These are phyloP conservation scores for Hetaerina titia DNA, from an alignment of 2,888 invertebrate genomes.

Conservation along the genomic window DNA sequence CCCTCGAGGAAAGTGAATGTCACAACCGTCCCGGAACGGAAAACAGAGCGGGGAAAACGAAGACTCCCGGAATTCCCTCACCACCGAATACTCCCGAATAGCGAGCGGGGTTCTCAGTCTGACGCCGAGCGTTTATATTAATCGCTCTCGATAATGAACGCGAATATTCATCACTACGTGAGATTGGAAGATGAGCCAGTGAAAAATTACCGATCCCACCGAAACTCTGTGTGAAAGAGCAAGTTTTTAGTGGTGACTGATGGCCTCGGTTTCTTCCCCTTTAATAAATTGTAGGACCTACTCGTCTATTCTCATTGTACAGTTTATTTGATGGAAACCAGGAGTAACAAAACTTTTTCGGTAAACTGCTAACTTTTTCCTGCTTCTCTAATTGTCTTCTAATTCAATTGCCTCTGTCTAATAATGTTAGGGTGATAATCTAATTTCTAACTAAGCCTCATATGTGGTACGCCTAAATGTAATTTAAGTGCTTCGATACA, in stretches of 20 bases:
- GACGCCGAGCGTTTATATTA: not conserved
- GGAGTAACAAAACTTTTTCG: no score
- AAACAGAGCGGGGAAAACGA: no score
- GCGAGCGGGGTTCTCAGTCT: no score
- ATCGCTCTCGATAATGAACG: not conserved
- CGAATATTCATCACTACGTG: not conserved
- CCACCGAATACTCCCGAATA: not conserved
- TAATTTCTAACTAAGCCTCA: no score
- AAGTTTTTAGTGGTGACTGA: not conserved
- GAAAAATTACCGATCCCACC: not conserved
- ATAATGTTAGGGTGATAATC: no score
- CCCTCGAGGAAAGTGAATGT: conserved; percentile 5
- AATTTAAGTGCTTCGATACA: no score
- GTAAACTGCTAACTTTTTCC: no score
- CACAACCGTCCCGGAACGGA: not conserved
- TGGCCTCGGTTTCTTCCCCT: not conserved
- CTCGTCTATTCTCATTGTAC: no score
- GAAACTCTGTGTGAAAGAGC: not conserved
- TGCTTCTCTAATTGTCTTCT: no score
- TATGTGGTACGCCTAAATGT: no score
- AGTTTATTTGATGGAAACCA: no score
- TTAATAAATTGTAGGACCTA: not conserved
- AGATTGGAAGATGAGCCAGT: not conserved
- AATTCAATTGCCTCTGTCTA: no score
- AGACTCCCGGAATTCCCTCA: not conserved